A percentile compares a stretch with the other conserved stretches of the same genome.
These are phyloP conservation scores for Regulus satrapa DNA, from an alignment of 2,113 vertebrate species.

Conservation along the genomic window DNA sequence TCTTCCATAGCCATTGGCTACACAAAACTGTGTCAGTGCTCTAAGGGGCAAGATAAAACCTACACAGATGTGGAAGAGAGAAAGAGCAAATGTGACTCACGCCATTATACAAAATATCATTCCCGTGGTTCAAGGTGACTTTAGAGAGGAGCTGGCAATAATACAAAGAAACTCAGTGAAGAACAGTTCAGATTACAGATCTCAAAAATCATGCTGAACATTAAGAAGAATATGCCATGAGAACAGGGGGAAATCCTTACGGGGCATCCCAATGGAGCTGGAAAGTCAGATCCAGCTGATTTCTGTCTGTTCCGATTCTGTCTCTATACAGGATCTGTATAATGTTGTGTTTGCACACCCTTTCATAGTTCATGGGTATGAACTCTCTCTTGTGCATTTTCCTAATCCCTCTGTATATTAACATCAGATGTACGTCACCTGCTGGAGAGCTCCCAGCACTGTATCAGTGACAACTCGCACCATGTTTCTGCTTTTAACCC, in stretches of 20 bases:
- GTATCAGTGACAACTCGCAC: accelerated
- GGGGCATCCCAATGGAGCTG: background rate
- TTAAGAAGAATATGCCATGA: background rate
- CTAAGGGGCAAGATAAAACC: conserved; percentile 41
- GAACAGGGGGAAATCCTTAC: background rate
- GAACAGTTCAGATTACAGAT: background rate
- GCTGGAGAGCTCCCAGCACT: background rate
- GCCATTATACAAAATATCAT: conserved; percentile 25
- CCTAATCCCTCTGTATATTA: background rate
- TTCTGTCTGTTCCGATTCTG: background rate
- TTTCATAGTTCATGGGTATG: background rate
- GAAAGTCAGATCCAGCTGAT: background rate
- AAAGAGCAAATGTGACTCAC: conserved; percentile 41
- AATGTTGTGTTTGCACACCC: background rate
- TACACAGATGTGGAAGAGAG: conserved; percentile 39
- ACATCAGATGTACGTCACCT: background rate
- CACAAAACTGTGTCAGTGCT: background rate
- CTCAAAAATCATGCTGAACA: background rate
- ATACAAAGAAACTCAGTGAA: background rate
- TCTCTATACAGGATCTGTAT: background rate
- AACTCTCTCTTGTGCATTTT: background rate
- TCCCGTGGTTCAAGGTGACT: conserved; percentile 10
- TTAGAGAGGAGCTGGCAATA: background rate
- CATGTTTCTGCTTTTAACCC: background rate
- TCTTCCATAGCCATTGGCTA: background rate